Evolutionary conservation across 64 coral and sea anemone genomes (phyloP).

Genomic region (Platygyra sinensis): DNA sequence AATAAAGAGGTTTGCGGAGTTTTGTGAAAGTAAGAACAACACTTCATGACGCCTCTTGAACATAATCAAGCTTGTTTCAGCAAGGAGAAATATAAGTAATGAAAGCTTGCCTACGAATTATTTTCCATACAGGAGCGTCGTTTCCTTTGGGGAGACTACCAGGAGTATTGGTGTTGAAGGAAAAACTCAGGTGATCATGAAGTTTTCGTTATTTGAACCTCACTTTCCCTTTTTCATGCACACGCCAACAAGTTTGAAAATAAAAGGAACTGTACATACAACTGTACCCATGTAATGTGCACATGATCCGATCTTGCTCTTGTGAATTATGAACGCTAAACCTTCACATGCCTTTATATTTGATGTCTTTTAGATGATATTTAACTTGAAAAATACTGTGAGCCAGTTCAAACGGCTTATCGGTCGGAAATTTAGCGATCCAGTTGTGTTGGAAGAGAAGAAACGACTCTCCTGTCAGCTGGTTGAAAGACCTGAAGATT

Average conservation of each 20-base stretch:
- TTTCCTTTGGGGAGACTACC: conserved; percentile 88
- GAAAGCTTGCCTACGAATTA: neutral
- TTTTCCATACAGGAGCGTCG: conserved; percentile 59
- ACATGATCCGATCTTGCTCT: too few species aligned
- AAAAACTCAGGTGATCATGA: conserved; percentile 86
- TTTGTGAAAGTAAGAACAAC: too few species aligned
- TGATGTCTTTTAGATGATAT: conserved; percentile 63
- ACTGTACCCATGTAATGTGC: too few species aligned
- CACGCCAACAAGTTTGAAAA: neutral
- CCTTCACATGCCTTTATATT: neutral
- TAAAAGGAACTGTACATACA: too few species aligned
- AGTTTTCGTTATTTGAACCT: neutral
- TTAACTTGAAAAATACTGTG: conserved; percentile 91
- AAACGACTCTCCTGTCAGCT: conserved; percentile 67
- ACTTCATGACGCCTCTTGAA: neutral
- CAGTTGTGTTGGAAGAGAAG: conserved; percentile 75
- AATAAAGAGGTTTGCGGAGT: too few species aligned
- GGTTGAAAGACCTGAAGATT: conserved; percentile 70
- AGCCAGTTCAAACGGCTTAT: conserved; percentile 93
- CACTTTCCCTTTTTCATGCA: neutral
- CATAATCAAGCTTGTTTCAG: neutral
- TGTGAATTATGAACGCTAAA: neutral
- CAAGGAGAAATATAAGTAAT: neutral
- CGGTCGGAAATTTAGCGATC: conserved; percentile 90
- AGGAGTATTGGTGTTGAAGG: conserved; percentile 80